These are phyloP conservation scores for Drosophila macrothrix DNA, from an alignment of 2,888 invertebrate genomes.

Conservation along the genomic window DNA sequence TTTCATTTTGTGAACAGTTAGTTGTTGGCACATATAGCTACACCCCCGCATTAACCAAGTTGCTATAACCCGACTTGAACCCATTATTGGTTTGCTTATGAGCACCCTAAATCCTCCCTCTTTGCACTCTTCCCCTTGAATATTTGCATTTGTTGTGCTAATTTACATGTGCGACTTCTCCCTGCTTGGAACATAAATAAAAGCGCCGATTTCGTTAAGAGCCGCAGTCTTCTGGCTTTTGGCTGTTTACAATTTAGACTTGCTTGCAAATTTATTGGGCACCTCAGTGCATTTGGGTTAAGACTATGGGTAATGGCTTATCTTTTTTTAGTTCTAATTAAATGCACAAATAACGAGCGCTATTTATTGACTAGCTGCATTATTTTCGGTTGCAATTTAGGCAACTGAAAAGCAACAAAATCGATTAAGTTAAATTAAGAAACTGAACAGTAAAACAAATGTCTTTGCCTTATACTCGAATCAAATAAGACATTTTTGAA, in stretches of 20 bases:
- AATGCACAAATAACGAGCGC: conserved; percentile 67
- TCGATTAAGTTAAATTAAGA: conserved; percentile 21
- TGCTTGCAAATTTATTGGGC: conserved; percentile 60
- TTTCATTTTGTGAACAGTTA: conserved; percentile 81
- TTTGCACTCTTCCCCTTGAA: neutral
- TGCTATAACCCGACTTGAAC: conserved; percentile 39
- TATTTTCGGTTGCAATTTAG: conserved; percentile 34
- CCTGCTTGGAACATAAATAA: conserved; percentile 59
- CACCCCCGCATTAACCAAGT: conserved; percentile 52
- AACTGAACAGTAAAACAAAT: conserved; percentile 21
- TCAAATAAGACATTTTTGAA: conserved; percentile 1
- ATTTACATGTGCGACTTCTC: conserved; percentile 75
- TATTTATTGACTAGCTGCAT: conserved; percentile 57
- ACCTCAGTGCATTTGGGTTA: conserved; percentile 52
- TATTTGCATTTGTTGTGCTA: conserved; percentile 60
- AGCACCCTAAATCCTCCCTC: neutral
- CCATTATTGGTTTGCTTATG: conserved; percentile 51
- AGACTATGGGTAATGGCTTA: conserved; percentile 45
- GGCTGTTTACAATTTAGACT: conserved; percentile 41
- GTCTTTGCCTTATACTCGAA: neutral
- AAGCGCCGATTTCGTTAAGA: conserved; percentile 21
- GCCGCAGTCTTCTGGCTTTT: conserved; percentile 4
- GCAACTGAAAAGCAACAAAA: neutral
- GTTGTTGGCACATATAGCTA: conserved; percentile 56
- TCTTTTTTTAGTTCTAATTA: conserved; percentile 50